phyloP scores from a whole-genome alignment of 2,888 invertebrate species.

The Tolmerus cingulatus region DNA sequence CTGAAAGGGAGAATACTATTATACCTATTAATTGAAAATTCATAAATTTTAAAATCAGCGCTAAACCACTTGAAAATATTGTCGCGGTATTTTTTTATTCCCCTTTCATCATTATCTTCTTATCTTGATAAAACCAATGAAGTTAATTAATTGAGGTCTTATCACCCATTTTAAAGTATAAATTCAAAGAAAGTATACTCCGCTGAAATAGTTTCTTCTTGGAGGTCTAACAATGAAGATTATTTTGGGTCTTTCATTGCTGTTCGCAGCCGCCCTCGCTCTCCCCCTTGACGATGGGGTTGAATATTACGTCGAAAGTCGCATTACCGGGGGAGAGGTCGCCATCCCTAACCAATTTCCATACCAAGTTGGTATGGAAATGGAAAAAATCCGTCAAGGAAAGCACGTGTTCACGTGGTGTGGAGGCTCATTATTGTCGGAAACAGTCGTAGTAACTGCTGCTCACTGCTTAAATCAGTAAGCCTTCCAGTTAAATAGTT shows the following conservation, averaged over 20 bases:
- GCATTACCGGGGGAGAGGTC: slow-evolving; percentile 10
- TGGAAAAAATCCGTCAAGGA: not conserved
- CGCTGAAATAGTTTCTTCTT: not conserved
- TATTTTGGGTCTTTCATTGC: not conserved
- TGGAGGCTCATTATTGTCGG: slow-evolving; percentile 3
- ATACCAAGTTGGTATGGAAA: not conserved
- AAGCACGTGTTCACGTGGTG: slow-evolving; percentile 3
- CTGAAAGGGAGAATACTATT: no score
- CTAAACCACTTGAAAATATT: not conserved
- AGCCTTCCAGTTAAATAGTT: not conserved
- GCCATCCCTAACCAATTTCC: slow-evolving; percentile 15
- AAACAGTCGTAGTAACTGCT: not conserved
- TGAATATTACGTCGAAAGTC: not conserved
- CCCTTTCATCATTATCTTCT: not conserved
- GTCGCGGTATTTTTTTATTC: not conserved
- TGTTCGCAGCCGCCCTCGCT: not conserved
- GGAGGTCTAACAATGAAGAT: not conserved
- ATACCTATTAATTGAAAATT: not conserved
- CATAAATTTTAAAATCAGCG: not conserved
- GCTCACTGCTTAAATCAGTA: slow-evolving; percentile 47
- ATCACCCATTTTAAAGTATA: not conserved
- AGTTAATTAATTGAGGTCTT: not conserved
- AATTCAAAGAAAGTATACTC: not conserved
- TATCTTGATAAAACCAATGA: not conserved
- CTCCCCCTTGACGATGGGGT: not conserved